A percentile compares a stretch with the other conserved stretches of the same genome.
Conservation (phyloP, 92 coral and sea anemone genomes). For the Epizoanthus scotinus region DNA sequence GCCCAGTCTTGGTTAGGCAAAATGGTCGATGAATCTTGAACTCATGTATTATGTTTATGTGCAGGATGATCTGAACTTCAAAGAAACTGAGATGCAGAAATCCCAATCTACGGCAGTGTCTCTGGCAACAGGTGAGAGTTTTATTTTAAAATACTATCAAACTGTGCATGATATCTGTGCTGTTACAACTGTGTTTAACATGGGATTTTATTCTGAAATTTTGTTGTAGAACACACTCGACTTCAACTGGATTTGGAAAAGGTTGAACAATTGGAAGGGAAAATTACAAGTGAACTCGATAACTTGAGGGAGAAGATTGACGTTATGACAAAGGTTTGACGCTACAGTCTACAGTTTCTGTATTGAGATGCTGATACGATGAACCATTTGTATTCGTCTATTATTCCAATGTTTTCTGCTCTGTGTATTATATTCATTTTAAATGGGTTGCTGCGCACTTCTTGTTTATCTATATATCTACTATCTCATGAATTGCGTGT, state of each 20-base stretch:
- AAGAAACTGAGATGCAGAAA: slow-evolving; percentile 98
- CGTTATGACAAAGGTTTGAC: slow-evolving; percentile 79
- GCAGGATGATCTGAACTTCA: slow-evolving; percentile 92
- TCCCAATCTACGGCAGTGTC: slow-evolving; percentile 94
- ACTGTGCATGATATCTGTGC: too few species aligned
- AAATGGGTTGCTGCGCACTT: too few species aligned
- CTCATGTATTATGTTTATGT: background rate
- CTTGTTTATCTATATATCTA: too few species aligned
- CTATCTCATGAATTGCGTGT: too few species aligned
- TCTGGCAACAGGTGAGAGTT: slow-evolving; percentile 79
- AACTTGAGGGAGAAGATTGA: slow-evolving; percentile 76
- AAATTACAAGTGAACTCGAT: slow-evolving; percentile 85
- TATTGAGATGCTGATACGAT: too few species aligned
- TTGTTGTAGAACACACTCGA: slow-evolving; percentile 76
- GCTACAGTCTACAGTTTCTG: background rate
- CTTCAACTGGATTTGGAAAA: slow-evolving; percentile 93
- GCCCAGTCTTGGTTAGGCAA: background rate
- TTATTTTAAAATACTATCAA: too few species aligned
- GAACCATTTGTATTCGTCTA: too few species aligned
- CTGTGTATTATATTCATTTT: too few species aligned
- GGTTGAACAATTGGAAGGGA: slow-evolving; percentile 96
- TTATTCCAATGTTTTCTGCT: too few species aligned
- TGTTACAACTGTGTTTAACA: too few species aligned
- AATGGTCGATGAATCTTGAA: background rate
- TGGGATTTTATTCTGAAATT: background rate